phyloP scores from a whole-genome alignment of 2,113 vertebrate species.

The Smithornis capensis region DNA sequence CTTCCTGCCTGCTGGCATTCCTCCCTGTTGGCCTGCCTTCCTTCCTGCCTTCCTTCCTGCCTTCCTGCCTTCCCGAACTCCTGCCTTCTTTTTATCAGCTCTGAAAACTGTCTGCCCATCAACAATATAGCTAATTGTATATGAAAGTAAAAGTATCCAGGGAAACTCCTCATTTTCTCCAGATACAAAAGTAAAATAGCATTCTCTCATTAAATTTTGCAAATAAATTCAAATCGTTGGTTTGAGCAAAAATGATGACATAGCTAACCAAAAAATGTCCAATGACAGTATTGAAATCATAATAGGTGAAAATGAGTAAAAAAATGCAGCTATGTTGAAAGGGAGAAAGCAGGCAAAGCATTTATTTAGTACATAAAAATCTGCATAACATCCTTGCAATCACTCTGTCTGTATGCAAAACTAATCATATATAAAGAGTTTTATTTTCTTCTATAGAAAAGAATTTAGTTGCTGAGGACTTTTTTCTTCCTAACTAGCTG shows the following conservation, averaged over 20 bases:
- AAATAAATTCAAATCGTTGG: not conserved
- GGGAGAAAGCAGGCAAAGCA: not conserved
- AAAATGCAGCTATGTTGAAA: slow-evolving; percentile 2
- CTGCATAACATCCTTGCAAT: slow-evolving; percentile 40
- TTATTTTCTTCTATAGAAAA: slow-evolving; percentile 19
- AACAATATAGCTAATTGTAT: not conserved
- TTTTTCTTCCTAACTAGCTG: slow-evolving; percentile 62
- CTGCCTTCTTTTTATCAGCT: no score
- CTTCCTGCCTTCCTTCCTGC: no score
- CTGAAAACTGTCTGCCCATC: not conserved
- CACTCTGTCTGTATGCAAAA: slow-evolving; percentile 41
- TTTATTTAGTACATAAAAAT: slow-evolving; percentile 43
- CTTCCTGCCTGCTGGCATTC: no score
- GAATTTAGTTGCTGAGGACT: slow-evolving; percentile 18
- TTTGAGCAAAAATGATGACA: not conserved
- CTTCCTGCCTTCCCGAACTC: no score
- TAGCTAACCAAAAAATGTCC: not conserved
- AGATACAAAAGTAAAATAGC: not conserved
- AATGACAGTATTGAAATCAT: not conserved
- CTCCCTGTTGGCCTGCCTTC: no score
- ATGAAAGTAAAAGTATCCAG: not conserved
- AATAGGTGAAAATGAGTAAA: slow-evolving; percentile 17
- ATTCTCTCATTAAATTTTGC: not conserved
- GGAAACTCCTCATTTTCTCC: not conserved
- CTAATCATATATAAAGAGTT: not conserved